A percentile compares a stretch with the other conserved stretches of the same genome.
phyloP scores from a whole-genome alignment of 2,113 vertebrate genomes.

The Cyprinus carpio region DNA sequence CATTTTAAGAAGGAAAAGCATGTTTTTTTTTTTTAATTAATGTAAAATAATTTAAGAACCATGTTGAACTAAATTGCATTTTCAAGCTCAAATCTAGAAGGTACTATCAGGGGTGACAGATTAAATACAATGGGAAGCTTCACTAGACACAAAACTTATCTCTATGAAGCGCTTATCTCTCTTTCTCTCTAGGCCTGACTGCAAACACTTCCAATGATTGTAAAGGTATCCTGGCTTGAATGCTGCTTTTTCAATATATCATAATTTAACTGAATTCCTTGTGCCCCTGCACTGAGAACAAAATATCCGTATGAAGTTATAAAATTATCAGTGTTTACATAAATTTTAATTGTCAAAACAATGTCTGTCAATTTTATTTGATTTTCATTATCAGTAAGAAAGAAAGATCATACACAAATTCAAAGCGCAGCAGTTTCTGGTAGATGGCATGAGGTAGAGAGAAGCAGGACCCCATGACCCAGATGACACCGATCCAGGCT shows the following conservation, averaged over 20 bases:
- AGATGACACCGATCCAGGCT: constrained; percentile 77
- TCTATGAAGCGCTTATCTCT: neutral
- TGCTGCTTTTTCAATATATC: neutral
- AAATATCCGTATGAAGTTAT: no score
- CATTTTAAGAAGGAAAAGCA: neutral
- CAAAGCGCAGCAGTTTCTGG: constrained; percentile 75
- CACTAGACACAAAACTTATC: neutral
- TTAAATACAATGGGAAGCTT: neutral
- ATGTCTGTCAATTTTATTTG: neutral
- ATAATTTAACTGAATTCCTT: neutral
- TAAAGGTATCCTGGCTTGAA: neutral
- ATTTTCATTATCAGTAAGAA: neutral
- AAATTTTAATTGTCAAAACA: neutral
- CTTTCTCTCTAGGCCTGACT: neutral
- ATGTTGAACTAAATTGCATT: neutral
- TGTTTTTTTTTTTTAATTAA: no score
- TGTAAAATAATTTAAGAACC: no score
- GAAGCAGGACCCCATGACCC: constrained; percentile 80
- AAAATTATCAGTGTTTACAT: no score
- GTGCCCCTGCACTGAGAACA: neutral
- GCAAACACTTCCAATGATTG: neutral
- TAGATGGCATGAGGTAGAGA: constrained; percentile 80
- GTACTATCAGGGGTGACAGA: neutral
- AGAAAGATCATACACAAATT: constrained; percentile 11
- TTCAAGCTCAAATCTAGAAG: neutral